Evolutionary conservation across 2,888 invertebrate species (phyloP).

Genomic region (Sphaeridia pumilis): DNA sequence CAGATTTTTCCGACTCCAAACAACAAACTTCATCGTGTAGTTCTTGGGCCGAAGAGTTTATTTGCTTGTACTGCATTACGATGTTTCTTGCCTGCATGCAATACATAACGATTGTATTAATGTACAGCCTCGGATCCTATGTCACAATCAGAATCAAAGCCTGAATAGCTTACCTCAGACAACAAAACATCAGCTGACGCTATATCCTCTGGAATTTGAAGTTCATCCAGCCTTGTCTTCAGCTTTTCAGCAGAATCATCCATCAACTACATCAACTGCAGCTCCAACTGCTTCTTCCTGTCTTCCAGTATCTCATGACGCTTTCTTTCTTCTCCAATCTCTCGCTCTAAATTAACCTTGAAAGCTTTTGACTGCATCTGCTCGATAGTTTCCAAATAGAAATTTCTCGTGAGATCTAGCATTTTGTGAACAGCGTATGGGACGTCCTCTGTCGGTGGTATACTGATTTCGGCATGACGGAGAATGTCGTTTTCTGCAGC

Average conservation of each 20-base stretch:
- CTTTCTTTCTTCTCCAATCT: slow-evolving; percentile 70
- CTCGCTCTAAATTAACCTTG: slow-evolving; percentile 55
- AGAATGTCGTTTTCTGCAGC: slow-evolving; percentile 42
- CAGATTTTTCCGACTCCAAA: slow-evolving; percentile 65
- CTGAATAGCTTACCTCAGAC: slow-evolving; percentile 30
- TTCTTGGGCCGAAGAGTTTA: slow-evolving; percentile 76
- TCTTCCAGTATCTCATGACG: slow-evolving; percentile 26
- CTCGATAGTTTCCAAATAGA: slow-evolving; percentile 71
- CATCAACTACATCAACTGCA: slow-evolving; percentile 81
- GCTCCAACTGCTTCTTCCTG: slow-evolving; percentile 63
- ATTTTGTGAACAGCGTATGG: slow-evolving; percentile 79
- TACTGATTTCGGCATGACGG: slow-evolving; percentile 65
- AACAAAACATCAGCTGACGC: slow-evolving; percentile 33
- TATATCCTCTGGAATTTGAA: slow-evolving; percentile 44
- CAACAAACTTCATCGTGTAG: slow-evolving; percentile 61
- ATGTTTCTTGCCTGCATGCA: slow-evolving; percentile 53
- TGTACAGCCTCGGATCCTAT: too few relatives aligned
- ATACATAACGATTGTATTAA: too few relatives aligned
- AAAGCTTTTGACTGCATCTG: slow-evolving; percentile 71
- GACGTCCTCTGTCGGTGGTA: slow-evolving; percentile 66
- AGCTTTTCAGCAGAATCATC: slow-evolving; percentile 81
- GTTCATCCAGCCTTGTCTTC: slow-evolving; percentile 78
- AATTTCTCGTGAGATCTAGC: slow-evolving; percentile 71
- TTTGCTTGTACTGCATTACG: slow-evolving; percentile 79
- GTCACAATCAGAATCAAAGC: too few relatives aligned